A percentile compares a stretch with the other conserved stretches of the same genome.
phyloP scores from a whole-genome alignment of 1,140 invertebrate species.

The Pollicipes pollicipes region DNA sequence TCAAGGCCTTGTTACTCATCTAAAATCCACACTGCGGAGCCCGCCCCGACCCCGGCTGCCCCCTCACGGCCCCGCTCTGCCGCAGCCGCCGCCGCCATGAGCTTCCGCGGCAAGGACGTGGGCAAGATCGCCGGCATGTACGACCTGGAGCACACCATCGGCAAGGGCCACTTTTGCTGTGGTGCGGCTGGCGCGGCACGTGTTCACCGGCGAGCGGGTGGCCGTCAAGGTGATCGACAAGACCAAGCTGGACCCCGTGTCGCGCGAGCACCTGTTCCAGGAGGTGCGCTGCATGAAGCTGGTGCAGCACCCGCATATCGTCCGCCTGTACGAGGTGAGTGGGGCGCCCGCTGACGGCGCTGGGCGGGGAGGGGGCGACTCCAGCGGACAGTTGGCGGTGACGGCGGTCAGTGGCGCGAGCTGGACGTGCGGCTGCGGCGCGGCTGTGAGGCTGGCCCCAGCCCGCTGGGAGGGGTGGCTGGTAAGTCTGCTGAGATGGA shows the following conservation, averaged over 20 bases:
- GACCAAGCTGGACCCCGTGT: slow-evolving; percentile 87
- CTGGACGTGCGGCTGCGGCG: no score
- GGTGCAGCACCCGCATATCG: slow-evolving; percentile 96
- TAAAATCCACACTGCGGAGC: no score
- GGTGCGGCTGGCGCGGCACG: slow-evolving; percentile 93
- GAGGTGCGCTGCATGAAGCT: slow-evolving; percentile 95
- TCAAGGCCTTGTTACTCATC: no score
- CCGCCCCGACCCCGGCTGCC: no score
- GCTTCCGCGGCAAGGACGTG: slow-evolving; percentile 34
- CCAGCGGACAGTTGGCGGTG: no score
- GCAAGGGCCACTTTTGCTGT: slow-evolving; percentile 92
- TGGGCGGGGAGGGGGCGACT: no score
- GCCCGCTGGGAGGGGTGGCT: no score
- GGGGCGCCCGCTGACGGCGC: no score
- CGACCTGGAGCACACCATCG: slow-evolving; percentile 84
- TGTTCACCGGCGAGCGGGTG: slow-evolving; percentile 98
- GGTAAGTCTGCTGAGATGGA: no score
- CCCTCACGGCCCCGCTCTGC: no score
- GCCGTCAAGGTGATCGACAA: slow-evolving; percentile 83
- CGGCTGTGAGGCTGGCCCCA: no score
- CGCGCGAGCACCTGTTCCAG: slow-evolving; percentile 91
- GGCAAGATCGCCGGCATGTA: slow-evolving; percentile 89
- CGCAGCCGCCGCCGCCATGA: slow-evolving; percentile 4
- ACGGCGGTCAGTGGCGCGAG: no score
- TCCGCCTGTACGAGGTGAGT: slow-evolving; percentile 75